Conservation (phyloP, 1,140 invertebrate genomes). For the Drosophila rhopaloa region DNA sequence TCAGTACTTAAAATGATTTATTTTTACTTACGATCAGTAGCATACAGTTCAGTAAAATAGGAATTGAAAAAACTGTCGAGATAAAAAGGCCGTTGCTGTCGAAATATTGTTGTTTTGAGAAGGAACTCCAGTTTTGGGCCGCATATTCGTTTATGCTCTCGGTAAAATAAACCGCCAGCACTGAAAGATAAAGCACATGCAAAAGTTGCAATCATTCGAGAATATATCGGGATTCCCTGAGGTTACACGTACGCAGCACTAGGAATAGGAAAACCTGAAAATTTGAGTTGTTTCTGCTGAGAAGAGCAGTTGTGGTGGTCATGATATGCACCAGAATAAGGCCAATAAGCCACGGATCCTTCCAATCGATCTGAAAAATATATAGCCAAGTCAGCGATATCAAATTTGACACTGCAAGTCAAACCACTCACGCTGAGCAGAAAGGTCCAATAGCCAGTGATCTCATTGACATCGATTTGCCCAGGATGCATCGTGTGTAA, state of each 20-base stretch:
- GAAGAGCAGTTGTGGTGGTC: constrained; percentile 90
- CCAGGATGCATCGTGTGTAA: constrained; percentile 53
- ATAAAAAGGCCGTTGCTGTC: constrained; percentile 96
- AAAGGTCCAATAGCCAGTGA: constrained; percentile 87
- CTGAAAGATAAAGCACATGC: constrained; percentile 85
- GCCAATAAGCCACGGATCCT: constrained; percentile 93
- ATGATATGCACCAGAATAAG: constrained; percentile 90
- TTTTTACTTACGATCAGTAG: constrained; percentile 93
- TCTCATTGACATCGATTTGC: constrained; percentile 86
- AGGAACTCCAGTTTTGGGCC: constrained; percentile 92
- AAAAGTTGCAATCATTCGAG: not conserved
- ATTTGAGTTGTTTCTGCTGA: constrained; percentile 93
- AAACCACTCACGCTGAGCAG: constrained; percentile 87
- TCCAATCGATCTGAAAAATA: constrained; percentile 93
- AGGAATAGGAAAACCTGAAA: constrained; percentile 94
- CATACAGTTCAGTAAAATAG: constrained; percentile 95
- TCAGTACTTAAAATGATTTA: not conserved
- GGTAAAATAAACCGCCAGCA: constrained; percentile 93
- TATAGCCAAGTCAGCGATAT: not conserved
- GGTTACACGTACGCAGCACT: constrained; percentile 89
- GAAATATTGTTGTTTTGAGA: constrained; percentile 96
- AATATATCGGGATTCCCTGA: not conserved
- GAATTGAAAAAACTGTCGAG: constrained; percentile 95
- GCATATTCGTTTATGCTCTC: constrained; percentile 95
- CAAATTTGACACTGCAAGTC: no score